These are phyloP conservation scores for Salticus scenicus DNA, from an alignment of 2,888 invertebrate species.

Conservation along the genomic window DNA sequence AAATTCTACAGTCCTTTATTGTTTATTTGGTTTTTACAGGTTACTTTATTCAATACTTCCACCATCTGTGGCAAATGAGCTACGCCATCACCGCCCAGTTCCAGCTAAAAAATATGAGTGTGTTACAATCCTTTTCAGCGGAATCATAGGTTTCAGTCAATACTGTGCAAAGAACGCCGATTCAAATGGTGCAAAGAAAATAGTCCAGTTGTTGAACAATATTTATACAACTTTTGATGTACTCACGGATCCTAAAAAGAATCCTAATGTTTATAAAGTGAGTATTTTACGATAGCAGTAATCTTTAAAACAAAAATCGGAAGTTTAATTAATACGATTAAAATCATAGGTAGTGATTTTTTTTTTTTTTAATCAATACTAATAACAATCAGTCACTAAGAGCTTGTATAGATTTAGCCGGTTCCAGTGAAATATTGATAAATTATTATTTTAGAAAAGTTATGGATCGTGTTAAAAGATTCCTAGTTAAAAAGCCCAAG, in stretches of 20 bases:
- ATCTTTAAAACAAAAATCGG: too few relatives aligned
- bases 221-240: constrained; percentile 96
- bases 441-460: too few relatives aligned
- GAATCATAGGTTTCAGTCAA: constrained; percentile 91
- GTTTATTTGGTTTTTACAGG: constrained; percentile 78
- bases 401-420: too few relatives aligned
- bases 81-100: constrained; percentile 92
- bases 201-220: constrained; percentile 93
- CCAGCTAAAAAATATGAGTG: constrained; percentile 90
- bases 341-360: too few relatives aligned
- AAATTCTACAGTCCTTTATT: too few relatives aligned
- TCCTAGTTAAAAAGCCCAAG: too few relatives aligned
- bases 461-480: too few relatives aligned
- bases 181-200: constrained; percentile 95
- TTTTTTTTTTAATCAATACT: too few relatives aligned
- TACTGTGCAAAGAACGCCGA: constrained; percentile 94
- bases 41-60: constrained; percentile 95
- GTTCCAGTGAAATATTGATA: too few relatives aligned
- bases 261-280: constrained; percentile 96
- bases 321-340: too few relatives aligned
- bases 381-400: too few relatives aligned
- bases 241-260: constrained; percentile 91
- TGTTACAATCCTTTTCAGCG: constrained; percentile 94
- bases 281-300: too few relatives aligned
- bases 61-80: constrained; percentile 94